Evolutionary conservation across 2,888 invertebrate species (phyloP), one percentile per base, ranked within the genome.

Genomic region (Thecophora atra): DNA sequence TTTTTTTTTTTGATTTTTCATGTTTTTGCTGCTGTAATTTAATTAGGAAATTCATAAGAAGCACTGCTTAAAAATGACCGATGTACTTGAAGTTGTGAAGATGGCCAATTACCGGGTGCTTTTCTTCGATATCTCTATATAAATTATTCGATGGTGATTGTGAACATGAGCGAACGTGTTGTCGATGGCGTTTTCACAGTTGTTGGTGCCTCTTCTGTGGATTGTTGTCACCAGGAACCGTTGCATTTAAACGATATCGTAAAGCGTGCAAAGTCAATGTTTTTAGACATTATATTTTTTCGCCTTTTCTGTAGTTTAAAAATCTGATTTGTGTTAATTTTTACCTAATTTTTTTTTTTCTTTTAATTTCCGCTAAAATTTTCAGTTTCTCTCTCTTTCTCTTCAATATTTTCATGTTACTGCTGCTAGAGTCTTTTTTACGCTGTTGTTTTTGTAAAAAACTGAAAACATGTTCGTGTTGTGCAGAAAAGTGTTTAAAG

Each of bases 211-310:
- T 21, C 30, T 19, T 15, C 37, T 17, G 42, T 19, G 13, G 42
- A 37, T n/a, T 47, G 54, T 60, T 69, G 68, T 69, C 68, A 69
- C 58, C 68, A 69, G 68, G 68, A 69, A 67, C 77, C 76, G 72
- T 67, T n/a, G n/a, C n/a, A 71, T 74, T 77, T 73, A 75, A 78
- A 74, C 66, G 75, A 66, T 63, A 74, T 73, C 73, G 72, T 73
- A 73, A 75, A 78, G 76, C 77, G 74, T 78, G 74, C 74, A 77
- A 76, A 76, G 77, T 75, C 76, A 77, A 77, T 76, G 77, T 73
- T 76, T 75, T 73, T 64, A 28, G 8, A 68, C 37, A 66, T 2
- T 52, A 66, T 28, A 66, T n/a, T 37, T 37, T 30, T 37, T 24
- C 24, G 44, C 11, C 30, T 26, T 28, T 28, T 28, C 1, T 30